Evolutionary conservation across 1,140 invertebrate genomes (phyloP), one percentile per base, ranked within the genome.

Genomic region (Nymphalis io): DNA sequence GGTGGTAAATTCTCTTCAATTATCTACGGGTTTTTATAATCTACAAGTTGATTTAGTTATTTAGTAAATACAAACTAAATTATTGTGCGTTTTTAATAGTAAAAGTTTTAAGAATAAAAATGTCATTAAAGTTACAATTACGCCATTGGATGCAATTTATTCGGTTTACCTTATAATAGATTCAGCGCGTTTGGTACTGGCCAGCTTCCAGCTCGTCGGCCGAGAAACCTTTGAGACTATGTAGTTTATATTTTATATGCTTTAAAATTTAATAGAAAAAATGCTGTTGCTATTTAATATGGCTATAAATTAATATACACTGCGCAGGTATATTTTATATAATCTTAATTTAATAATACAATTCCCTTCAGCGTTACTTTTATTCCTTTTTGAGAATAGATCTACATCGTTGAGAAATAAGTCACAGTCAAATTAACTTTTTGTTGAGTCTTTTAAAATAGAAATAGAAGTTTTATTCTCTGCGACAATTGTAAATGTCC

Each of bases 171-270:
- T 63, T 63, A 53, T 53, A 55, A 46, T 69, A 61, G 48, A 62
- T 69, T 62, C 67, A 59, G 27, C 42, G 16, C 20, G 23, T 42
- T 20, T 61, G n/a, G 53, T n/a, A 48, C 68, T 69, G 68, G 68
- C 68, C 16, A 27, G 27, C 5, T 63, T 59, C 68, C 68, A 69
- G 60, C 39, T 68, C 33, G 39, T 46, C 40, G 58, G 21, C 42
- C 53, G 16, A 23, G 16, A 46, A 59, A 59, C 68, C 53, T 63
- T 57, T 46, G 27, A 63, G 42, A 44, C 27, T 58, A 23, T 20
- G 48, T 6, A 55, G 53, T 65, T 46, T 65, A 53, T 65, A 65
- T 65, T 65, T 65, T 44, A 65, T 39, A 39, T 59, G 53, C 53
- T 40, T 33, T 33, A 33, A 58, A 53, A 12, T 57, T 46, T 59